Evolutionary conservation across 2,888 invertebrate species (phyloP).

Genomic region (Platycheirus rosarum): DNA sequence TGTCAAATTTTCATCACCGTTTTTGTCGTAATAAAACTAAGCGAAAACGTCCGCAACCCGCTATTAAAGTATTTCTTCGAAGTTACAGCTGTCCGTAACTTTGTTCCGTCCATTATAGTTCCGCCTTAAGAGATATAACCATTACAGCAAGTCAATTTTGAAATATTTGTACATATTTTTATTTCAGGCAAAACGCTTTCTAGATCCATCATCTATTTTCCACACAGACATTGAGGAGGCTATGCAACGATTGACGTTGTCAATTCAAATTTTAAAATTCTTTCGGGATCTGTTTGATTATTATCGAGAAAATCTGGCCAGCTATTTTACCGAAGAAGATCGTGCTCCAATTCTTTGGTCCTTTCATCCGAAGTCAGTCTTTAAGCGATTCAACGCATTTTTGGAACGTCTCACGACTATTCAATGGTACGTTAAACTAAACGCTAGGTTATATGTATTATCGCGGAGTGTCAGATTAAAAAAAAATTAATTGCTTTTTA

Average conservation of each 20-base stretch:
- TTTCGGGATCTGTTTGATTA: conserved; percentile 87
- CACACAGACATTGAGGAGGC: conserved; percentile 98
- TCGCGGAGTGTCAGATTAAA: too few relatives aligned
- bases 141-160: not conserved
- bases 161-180: not conserved
- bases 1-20: too few relatives aligned
- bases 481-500: too few relatives aligned
- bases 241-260: conserved; percentile 89
- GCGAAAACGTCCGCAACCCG: too few relatives aligned
- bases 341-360: conserved; percentile 86
- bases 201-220: conserved; percentile 95
- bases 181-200: conserved; percentile 90
- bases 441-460: too few relatives aligned
- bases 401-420: conserved; percentile 90
- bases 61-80: too few relatives aligned
- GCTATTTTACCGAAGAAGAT: conserved; percentile 86
- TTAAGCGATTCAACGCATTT: conserved; percentile 90
- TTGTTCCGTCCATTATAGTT: too few relatives aligned
- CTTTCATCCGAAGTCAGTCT: conserved; percentile 92
- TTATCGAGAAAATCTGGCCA: conserved; percentile 87
- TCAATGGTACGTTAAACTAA: conserved; percentile 83
- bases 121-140: too few relatives aligned
- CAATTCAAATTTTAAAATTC: conserved; percentile 86
- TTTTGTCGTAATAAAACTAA: too few relatives aligned
- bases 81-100: too few relatives aligned